Base-by-base conservation (phyloP, 2,888 invertebrate genomes). In the Aporophyla lueneburgensis region DNA sequence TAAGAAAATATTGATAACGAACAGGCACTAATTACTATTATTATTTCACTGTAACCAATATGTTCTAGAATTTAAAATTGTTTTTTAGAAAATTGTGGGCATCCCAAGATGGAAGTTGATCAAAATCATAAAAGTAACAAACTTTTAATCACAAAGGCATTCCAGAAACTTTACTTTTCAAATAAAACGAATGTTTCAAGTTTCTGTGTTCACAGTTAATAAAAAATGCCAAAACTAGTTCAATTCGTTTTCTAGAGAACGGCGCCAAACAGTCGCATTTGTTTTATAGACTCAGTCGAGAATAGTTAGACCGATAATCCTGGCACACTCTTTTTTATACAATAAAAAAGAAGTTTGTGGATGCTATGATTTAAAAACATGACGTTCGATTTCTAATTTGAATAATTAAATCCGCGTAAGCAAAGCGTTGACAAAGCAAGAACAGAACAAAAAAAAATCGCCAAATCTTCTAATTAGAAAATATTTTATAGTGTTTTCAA, bases 211-310 rank as follows among this genome's bases (percentile, higher is more conserved):
- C 63, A 12, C 53, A 59, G n/a, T 59, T 58, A 67, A 72, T 77
- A 72, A 74, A 71, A 72, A 74, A 71, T 21, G 49, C 16, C 9
- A 51, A 53, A 61, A 49, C 63, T 59, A 70, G 27, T 56, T 63
- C 40, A 40, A 66, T 66, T 56, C 16, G 62, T 58, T 46, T 79
- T 74, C 16, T 54, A 49, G 7, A 71, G 21, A 66, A 40, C 40
- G 49, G 43, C 68, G 49, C 24, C 63, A 33, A 61, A 66, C 46
- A 54, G 65, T 61, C 54, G 33, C n/a, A 49, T 49, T 59, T 5
- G 19, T 49, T 40, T 51, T 40, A 19, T 14, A 40, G 19, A 65
- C 3, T 40, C n/a, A n/a, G 3, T 65, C 19, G 19, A 71, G n/a
- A 49, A 33, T n/a, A 54, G 12, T 27, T 12, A 19, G 0, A n/a